These are phyloP conservation scores for Lerema accius DNA, from an alignment of 1,140 invertebrate genomes.

Conservation along the genomic window DNA sequence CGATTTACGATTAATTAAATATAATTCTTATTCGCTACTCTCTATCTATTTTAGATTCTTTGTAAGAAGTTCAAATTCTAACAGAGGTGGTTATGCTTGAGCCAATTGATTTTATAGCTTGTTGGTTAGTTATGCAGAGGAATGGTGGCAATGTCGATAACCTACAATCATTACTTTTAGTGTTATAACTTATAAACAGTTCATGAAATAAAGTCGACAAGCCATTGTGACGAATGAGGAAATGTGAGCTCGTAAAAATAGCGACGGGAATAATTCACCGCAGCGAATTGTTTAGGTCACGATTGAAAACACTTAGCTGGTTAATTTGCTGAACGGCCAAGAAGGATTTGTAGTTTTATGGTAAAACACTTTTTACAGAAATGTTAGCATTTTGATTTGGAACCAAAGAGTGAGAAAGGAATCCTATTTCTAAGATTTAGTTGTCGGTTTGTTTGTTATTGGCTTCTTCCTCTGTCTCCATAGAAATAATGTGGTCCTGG, in stretches of 20 bases:
- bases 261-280: slow-evolving; percentile 1
- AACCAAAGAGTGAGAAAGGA: no score
- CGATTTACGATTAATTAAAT: no score
- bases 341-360: neutral
- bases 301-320: slow-evolving; percentile 18
- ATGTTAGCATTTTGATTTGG: no score
- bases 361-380: no score
- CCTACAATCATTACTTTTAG: neutral
- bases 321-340: slow-evolving; percentile 2
- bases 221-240: slow-evolving; percentile 42
- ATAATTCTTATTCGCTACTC: no score
- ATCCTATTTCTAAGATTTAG: no score
- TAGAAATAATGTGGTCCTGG: no score
- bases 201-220: slow-evolving; percentile 22
- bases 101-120: neutral
- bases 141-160: slow-evolving; percentile 5
- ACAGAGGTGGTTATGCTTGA: no score
- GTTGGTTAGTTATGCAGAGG: neutral
- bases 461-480: no score
- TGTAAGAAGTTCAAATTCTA: no score
- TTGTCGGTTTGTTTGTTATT: no score
- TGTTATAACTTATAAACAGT: slow-evolving; percentile 1
- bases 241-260: slow-evolving; percentile 26
- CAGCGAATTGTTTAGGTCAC: slow-evolving; percentile 25
- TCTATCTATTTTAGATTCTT: no score